A percentile compares a stretch with the other conserved stretches of the same genome.
phyloP scores from a whole-genome alignment of 1,140 invertebrate genomes.

The Trichoplusia ni region DNA sequence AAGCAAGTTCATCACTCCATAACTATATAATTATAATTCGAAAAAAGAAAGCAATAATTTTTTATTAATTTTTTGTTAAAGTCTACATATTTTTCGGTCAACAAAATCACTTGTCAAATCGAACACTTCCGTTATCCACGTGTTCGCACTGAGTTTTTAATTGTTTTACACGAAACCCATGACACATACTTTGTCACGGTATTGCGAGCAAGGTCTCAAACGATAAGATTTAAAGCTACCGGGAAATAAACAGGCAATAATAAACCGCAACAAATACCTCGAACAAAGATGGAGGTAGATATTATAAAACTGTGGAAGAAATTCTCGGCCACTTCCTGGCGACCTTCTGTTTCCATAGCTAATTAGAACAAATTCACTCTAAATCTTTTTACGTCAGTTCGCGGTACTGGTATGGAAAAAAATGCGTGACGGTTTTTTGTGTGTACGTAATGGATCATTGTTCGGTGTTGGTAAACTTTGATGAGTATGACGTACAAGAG shows the following conservation, averaged over 20 bases:
- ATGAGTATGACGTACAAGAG: background rate
- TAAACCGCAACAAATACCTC: constrained; percentile 21
- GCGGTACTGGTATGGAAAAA: background rate
- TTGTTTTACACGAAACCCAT: too few species aligned
- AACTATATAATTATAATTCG: too few species aligned
- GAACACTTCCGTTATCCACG: too few species aligned
- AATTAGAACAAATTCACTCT: constrained; percentile 24
- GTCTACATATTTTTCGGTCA: too few species aligned
- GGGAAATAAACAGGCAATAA: constrained; percentile 2
- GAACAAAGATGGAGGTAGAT: constrained; percentile 14
- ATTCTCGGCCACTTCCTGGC: constrained; percentile 31
- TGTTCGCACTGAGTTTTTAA: too few species aligned
- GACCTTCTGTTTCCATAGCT: constrained; percentile 20
- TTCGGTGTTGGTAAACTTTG: background rate
- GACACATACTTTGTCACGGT: too few species aligned
- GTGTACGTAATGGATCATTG: too few species aligned
- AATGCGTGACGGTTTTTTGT: constrained; percentile 7
- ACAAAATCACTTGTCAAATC: too few species aligned
- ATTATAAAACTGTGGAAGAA: constrained; percentile 29
- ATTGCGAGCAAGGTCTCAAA: too few species aligned
- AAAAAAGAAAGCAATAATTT: too few species aligned
- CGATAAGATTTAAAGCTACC: background rate
- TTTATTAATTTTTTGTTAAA: too few species aligned
- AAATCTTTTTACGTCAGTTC: constrained; percentile 14
- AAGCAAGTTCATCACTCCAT: too few species aligned